phyloP scores from a whole-genome alignment of 2,888 invertebrate species.

The Polyommatus iphigenia region DNA sequence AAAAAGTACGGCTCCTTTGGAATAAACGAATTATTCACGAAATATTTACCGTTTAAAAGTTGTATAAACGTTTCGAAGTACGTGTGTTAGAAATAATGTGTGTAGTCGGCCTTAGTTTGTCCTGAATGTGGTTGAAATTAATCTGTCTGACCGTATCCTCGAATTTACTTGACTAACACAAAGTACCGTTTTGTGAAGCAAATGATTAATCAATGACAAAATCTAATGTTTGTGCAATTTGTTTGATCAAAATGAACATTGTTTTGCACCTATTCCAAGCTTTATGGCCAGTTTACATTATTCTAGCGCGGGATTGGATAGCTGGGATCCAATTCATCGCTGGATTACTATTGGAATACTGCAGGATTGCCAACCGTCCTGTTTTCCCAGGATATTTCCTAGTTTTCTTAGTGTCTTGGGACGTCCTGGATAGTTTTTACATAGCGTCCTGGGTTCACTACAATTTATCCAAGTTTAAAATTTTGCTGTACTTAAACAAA shows the following conservation, averaged over 20 bases:
- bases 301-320: too few relatives aligned
- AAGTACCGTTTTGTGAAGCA: background rate
- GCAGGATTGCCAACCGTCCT: too few relatives aligned
- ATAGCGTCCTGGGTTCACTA: too few relatives aligned
- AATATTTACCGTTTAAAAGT: background rate
- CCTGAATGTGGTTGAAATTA: slow-evolving; percentile 19
- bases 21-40: too few relatives aligned
- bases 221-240: background rate
- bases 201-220: background rate
- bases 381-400: too few relatives aligned
- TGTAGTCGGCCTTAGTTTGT: background rate
- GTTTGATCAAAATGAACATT: background rate
- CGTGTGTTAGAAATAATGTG: background rate
- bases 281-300: background rate
- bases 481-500: too few relatives aligned
- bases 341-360: too few relatives aligned
- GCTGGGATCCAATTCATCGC: too few relatives aligned
- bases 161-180: background rate
- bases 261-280: background rate
- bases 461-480: too few relatives aligned
- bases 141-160: background rate
- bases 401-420: too few relatives aligned
- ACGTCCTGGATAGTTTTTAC: too few relatives aligned
- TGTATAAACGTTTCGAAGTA: background rate
- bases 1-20: too few relatives aligned